Percentiles rank a stretch among this genome's conserved stretches.
Conservation (phyloP, 2,888 invertebrate species). For the Xiphydria camelus region DNA sequence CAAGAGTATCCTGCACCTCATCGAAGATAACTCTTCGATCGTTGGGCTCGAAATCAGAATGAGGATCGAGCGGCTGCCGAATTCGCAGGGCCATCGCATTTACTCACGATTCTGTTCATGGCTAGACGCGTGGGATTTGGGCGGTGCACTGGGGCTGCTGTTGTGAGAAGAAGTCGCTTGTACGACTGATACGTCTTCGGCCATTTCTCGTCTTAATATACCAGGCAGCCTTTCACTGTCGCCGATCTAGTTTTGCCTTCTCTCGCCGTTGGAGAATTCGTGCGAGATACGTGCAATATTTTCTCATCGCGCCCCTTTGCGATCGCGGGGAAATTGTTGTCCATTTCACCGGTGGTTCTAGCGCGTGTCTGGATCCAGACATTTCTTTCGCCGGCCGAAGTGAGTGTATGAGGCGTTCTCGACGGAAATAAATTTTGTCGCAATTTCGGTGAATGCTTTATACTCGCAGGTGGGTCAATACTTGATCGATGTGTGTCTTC, state of each 20-base stretch:
- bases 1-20: too few relatives aligned
- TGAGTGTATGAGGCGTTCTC: not conserved
- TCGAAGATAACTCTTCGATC: too few relatives aligned
- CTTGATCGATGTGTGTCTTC: not conserved
- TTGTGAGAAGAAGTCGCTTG: slow-evolving; percentile 35
- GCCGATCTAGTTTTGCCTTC: slow-evolving; percentile 38
- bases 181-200: slow-evolving; percentile 53
- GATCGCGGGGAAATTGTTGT: slow-evolving; percentile 7
- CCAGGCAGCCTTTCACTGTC: slow-evolving; percentile 52
- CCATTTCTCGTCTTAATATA: slow-evolving; percentile 55
- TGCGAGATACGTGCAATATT: slow-evolving; percentile 28
- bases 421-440: not conserved
- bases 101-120: slow-evolving; percentile 48
- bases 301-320: slow-evolving; percentile 9
- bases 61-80: too few relatives aligned
- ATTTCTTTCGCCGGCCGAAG: not conserved
- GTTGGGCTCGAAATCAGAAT: too few relatives aligned
- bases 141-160: slow-evolving; percentile 22
- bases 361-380: not conserved
- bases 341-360: not conserved
- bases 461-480: not conserved
- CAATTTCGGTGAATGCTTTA: not conserved
- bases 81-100: not conserved
- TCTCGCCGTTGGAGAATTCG: slow-evolving; percentile 27
- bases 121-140: slow-evolving; percentile 28